Percentiles rank a stretch among this genome's conserved stretches.
Conservation (phyloP, 2,113 vertebrate species). For the Cacatua alba region DNA sequence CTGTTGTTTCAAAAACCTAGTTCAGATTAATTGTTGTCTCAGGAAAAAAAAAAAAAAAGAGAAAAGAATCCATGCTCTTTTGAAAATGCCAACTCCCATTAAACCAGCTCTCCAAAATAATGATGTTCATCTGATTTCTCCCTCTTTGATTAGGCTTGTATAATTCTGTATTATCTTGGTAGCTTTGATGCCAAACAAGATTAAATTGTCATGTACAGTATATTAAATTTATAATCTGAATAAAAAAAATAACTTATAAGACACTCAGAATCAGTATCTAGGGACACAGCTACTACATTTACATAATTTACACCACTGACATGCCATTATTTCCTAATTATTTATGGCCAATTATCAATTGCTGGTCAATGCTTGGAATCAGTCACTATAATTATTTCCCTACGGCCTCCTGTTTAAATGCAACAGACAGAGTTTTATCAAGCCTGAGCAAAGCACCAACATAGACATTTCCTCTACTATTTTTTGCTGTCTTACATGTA, state of each 20-base stretch:
- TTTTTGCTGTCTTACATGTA: conserved; percentile 5
- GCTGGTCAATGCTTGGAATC: conserved; percentile 69
- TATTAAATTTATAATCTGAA: conserved; percentile 74
- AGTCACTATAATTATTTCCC: conserved; percentile 75
- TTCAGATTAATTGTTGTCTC: conserved; percentile 45
- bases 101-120: conserved; percentile 66
- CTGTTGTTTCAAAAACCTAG: conserved; percentile 25
- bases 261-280: conserved; percentile 57
- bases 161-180: conserved; percentile 76
- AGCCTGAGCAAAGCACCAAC: background rate
- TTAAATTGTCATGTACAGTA: conserved; percentile 77
- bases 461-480: background rate
- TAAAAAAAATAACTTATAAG: conserved; percentile 66
- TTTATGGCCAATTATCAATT: conserved; percentile 77
- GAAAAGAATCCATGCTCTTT: conserved; percentile 43
- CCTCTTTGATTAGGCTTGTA: conserved; percentile 75
- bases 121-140: conserved; percentile 64
- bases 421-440: conserved; percentile 22
- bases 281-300: conserved; percentile 57
- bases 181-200: conserved; percentile 77
- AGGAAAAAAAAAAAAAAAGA: conserved; percentile 36
- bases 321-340: conserved; percentile 69
- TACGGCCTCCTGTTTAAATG: conserved; percentile 22
- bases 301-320: conserved; percentile 65
- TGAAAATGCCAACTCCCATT: conserved; percentile 62